These are phyloP conservation scores for Rhysida immarginata DNA, from an alignment of 1,140 invertebrate genomes.

Conservation along the genomic window DNA sequence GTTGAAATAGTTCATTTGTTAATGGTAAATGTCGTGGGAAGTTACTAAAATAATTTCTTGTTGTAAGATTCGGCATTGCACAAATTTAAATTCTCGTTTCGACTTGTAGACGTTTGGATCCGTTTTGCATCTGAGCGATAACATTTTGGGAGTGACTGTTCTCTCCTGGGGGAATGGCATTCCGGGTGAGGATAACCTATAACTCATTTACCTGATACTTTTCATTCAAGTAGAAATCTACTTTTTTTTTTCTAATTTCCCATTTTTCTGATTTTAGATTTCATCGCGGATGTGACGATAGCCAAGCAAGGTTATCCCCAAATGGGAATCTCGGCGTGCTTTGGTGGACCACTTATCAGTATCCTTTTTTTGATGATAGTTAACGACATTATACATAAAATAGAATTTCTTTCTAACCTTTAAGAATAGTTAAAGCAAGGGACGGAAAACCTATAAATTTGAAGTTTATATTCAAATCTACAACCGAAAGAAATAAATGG, in stretches of 20 bases:
- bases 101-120: slow-evolving; percentile 37
- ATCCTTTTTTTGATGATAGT: slow-evolving; percentile 22
- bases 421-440: too few relatives aligned
- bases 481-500: too few relatives aligned
- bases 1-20: slow-evolving; percentile 49
- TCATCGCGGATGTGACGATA: slow-evolving; percentile 47
- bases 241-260: not conserved
- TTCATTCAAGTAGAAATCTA: too few relatives aligned
- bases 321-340: slow-evolving; percentile 52
- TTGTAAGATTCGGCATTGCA: not conserved
- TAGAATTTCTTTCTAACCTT: not conserved
- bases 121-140: slow-evolving; percentile 42
- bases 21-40: slow-evolving; percentile 3
- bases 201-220: not conserved
- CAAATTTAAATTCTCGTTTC: not conserved
- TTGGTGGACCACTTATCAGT: slow-evolving; percentile 54
- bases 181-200: slow-evolving; percentile 37
- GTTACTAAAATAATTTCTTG: not conserved
- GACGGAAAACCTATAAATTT: too few relatives aligned
- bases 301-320: slow-evolving; percentile 45
- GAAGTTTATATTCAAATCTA: too few relatives aligned
- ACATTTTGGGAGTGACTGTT: slow-evolving; percentile 49
- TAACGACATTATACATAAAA: not conserved
- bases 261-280: slow-evolving; percentile 36
- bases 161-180: slow-evolving; percentile 56